A percentile compares a stretch with the other conserved stretches of the same genome.
Conservation (phyloP, 2,113 vertebrate genomes). For the Rhadina sibilatrix region DNA sequence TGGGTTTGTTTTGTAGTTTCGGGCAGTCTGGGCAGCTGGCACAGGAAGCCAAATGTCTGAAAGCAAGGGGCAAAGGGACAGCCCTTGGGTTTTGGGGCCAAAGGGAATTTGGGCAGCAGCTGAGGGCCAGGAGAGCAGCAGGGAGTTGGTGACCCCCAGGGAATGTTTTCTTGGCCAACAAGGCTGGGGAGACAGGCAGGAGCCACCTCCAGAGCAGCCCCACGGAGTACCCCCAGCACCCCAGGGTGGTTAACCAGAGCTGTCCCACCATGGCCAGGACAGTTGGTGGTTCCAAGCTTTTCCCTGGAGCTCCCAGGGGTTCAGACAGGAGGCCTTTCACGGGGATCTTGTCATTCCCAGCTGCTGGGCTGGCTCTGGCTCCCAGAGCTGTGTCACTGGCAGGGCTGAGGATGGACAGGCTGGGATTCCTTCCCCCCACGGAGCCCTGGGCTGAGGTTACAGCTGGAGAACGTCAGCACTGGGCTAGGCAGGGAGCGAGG, state of each 20-base stretch:
- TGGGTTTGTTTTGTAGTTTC: not conserved
- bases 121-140: not conserved
- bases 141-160: not conserved
- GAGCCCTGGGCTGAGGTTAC: not conserved
- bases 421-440: not conserved
- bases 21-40: not conserved
- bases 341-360: not conserved
- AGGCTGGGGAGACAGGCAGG: not conserved
- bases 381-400: not conserved
- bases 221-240: not conserved
- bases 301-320: not conserved
- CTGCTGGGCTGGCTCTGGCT: not conserved
- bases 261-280: not conserved
- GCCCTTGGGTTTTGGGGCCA: not conserved
- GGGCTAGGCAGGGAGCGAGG: not conserved
- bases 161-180: not conserved
- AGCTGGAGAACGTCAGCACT: not conserved
- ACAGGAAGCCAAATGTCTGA: not conserved
- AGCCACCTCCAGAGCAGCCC: fast-evolving
- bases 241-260: not conserved
- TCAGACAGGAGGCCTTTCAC: not conserved
- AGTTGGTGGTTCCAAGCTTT: not conserved
- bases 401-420: not conserved
- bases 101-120: not conserved
- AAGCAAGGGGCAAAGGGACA: not conserved